A percentile compares a stretch with the other conserved stretches of the same genome.
Evolutionary conservation across 2,113 vertebrate species (phyloP).

Genomic region (Onychostoma macrolepis): DNA sequence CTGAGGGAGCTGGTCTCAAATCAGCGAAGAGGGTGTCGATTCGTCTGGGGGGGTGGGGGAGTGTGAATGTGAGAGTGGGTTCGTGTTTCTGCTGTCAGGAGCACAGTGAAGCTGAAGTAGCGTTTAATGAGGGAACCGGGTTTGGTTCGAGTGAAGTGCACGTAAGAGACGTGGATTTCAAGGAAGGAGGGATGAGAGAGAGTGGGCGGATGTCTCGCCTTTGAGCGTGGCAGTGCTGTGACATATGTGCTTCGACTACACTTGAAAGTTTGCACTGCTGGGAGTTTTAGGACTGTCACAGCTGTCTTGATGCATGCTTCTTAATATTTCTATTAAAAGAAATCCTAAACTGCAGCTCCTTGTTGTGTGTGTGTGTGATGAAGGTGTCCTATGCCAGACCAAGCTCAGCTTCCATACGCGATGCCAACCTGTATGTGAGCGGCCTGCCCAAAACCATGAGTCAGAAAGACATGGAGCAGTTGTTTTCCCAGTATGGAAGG

Average conservation of each 20-base stretch:
- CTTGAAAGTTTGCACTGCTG: constrained; percentile 37
- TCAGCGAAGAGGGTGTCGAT: constrained; percentile 8
- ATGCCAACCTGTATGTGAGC: constrained; percentile 94
- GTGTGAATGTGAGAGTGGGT: constrained; percentile 30
- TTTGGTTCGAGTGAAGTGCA: constrained; percentile 14
- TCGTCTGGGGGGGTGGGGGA: not conserved
- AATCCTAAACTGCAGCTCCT: not conserved
- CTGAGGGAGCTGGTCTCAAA: constrained; percentile 28
- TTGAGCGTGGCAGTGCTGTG: constrained; percentile 30
- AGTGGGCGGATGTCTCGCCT: constrained; percentile 17
- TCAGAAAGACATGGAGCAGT: constrained; percentile 96
- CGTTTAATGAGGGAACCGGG: constrained; percentile 35
- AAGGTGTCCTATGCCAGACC: constrained; percentile 93
- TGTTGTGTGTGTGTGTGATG: constrained; percentile 19
- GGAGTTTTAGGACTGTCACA: constrained; percentile 38
- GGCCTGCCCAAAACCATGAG: constrained; percentile 95
- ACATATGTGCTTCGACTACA: constrained; percentile 2
- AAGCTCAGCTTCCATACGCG: constrained; percentile 93
- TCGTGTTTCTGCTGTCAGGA: constrained; percentile 22
- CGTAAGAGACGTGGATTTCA: constrained; percentile 25
- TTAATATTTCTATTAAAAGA: constrained; percentile 35
- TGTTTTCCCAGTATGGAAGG: constrained; percentile 94
- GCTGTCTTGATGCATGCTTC: constrained; percentile 25
- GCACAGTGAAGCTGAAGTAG: constrained; percentile 36
- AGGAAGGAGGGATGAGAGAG: constrained; percentile 34